Conservation (phyloP, 92 coral and sea anemone species). For the Heteractis magnifica region DNA sequence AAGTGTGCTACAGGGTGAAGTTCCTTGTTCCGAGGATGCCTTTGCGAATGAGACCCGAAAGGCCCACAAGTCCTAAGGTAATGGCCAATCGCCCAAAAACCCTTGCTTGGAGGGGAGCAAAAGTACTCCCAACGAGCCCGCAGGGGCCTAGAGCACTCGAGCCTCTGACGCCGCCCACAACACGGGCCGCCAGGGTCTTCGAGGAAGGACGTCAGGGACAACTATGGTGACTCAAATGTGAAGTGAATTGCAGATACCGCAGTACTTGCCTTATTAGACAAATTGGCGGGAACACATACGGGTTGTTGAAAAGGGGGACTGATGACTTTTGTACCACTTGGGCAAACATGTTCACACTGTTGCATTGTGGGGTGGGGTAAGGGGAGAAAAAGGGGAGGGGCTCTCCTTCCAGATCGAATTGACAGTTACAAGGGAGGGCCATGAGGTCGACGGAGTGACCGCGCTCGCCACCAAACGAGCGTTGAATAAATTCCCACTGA, state of each 20-base stretch:
- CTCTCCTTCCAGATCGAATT: conserved; percentile 33
- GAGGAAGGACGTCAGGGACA: conserved; percentile 58
- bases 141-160: conserved; percentile 30
- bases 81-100: conserved; percentile 23
- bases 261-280: conserved; percentile 37
- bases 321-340: background rate
- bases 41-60: background rate
- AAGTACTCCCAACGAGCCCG: conserved; percentile 40
- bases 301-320: conserved; percentile 40
- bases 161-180: conserved; percentile 37
- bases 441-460: conserved; percentile 60
- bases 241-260: conserved; percentile 23
- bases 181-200: conserved; percentile 61
- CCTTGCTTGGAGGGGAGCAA: conserved; percentile 42
- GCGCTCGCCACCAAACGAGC: conserved; percentile 33
- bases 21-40: conserved; percentile 22
- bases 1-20: conserved; percentile 38
- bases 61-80: conserved; percentile 66
- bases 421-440: conserved; percentile 56
- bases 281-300: conserved; percentile 45
- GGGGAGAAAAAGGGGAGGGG: conserved; percentile 59
- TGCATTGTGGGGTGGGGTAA: conserved; percentile 13
- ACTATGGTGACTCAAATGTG: conserved; percentile 31
- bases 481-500: conserved; percentile 26
- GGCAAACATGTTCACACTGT: conserved; percentile 5